phyloP scores from a whole-genome alignment of 2,797 vertebrate species.

The Ceyx erithaca region DNA sequence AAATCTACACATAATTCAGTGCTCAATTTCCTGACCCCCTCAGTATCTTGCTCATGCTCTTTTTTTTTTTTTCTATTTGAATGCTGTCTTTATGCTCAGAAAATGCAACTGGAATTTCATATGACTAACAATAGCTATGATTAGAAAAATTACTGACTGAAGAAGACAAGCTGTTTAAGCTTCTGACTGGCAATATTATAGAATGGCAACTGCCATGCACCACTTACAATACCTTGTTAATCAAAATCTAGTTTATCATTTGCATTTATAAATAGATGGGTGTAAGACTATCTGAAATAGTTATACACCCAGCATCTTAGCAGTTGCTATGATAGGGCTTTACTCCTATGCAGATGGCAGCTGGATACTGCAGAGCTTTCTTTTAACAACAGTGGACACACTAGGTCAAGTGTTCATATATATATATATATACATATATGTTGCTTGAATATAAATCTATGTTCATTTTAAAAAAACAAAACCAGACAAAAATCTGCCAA shows the following conservation, averaged over 20 bases:
- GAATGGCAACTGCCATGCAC: neutral
- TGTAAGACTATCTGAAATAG: neutral
- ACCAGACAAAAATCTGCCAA: neutral
- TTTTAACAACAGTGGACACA: neutral
- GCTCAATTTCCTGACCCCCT: neutral
- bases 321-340: neutral
- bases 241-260: neutral
- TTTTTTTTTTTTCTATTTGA: neutral
- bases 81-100: neutral
- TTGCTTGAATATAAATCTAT: constrained; percentile 15
- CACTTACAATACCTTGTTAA: neutral
- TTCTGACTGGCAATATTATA: neutral
- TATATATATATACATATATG: neutral
- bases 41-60: fast-evolving
- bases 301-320: neutral
- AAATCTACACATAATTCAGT: constrained; percentile 15
- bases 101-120: neutral
- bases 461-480: neutral
- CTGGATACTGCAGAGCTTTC: neutral
- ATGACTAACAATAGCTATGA: neutral
- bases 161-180: neutral
- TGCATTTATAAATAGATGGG: neutral
- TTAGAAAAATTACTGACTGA: neutral
- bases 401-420: neutral
- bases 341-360: neutral